These are phyloP conservation scores for Sesamia inferens DNA, from an alignment of 2,888 invertebrate genomes.

Conservation along the genomic window DNA sequence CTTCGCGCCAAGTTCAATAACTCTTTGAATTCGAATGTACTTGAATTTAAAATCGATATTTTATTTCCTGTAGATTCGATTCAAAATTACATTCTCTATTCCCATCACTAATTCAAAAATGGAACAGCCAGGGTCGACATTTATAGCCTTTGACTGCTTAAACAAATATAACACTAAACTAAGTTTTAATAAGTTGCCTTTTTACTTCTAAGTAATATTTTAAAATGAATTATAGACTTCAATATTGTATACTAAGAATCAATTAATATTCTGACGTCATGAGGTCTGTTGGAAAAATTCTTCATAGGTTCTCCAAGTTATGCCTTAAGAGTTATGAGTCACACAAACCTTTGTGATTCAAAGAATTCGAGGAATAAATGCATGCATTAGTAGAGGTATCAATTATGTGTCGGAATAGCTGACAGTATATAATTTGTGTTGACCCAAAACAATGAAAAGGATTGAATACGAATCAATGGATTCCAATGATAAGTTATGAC, in stretches of 20 bases:
- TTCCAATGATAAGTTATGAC: conserved; percentile 45
- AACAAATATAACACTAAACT: conserved; percentile 72
- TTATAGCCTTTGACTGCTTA: conserved; percentile 73
- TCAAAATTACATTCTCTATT: conserved; percentile 28
- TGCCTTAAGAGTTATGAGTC: conserved; percentile 33
- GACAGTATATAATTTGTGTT: conserved; percentile 53
- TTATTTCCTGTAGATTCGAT: conserved; percentile 19
- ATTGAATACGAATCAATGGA: conserved; percentile 39
- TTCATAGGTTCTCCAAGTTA: conserved; percentile 25
- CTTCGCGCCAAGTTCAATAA: conserved; percentile 29
- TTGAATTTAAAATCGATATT: conserved; percentile 11
- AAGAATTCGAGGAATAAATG: conserved; percentile 50
- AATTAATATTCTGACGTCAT: conserved; percentile 43
- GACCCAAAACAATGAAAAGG: conserved; percentile 53
- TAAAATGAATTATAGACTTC: conserved; percentile 57
- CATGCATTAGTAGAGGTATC: conserved; percentile 56
- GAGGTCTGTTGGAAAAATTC: conserved; percentile 23
- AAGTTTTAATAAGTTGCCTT: conserved; percentile 60
- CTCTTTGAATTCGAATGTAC: conserved; percentile 9
- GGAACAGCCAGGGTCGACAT: conserved; percentile 78
- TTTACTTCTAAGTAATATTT: conserved; percentile 56
- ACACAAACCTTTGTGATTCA: conserved; percentile 42
- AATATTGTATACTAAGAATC: conserved; percentile 52
- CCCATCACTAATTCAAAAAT: conserved; percentile 43
- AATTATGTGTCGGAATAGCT: conserved; percentile 48